A percentile compares a stretch with the other conserved stretches of the same genome.
Conservation (phyloP, 2,888 invertebrate genomes). For the Notodonta ziczac region DNA sequence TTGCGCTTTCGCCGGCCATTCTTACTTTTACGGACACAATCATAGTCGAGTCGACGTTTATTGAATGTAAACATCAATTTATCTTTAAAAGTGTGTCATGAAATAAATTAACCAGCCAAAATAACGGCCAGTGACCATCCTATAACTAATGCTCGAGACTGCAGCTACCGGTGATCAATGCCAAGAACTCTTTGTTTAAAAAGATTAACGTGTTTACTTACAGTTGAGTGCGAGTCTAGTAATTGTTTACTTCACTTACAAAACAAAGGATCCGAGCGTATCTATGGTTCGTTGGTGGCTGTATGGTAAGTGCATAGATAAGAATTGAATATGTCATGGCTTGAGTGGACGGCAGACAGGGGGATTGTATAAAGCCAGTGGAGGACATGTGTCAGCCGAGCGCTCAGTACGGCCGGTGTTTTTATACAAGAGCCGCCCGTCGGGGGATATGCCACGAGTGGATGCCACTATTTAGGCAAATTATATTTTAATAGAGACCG, state of each 20-base stretch:
- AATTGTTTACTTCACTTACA: slow-evolving; percentile 41
- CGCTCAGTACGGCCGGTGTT: slow-evolving; percentile 49
- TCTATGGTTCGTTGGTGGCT: slow-evolving; percentile 21
- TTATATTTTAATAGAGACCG: slow-evolving; percentile 19
- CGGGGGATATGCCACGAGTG: slow-evolving; percentile 33
- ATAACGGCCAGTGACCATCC: slow-evolving; percentile 36
- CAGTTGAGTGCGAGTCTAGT: slow-evolving; percentile 36
- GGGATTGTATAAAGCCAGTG: slow-evolving; percentile 61
- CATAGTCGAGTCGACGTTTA: slow-evolving; percentile 26
- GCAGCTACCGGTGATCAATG: slow-evolving; percentile 38
- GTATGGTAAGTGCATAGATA: slow-evolving; percentile 30
- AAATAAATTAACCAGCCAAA: slow-evolving; percentile 30
- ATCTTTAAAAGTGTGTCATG: slow-evolving; percentile 17
- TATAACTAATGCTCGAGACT: slow-evolving; percentile 16
- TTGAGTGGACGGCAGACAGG: slow-evolving; percentile 44
- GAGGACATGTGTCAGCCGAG: slow-evolving; percentile 67
- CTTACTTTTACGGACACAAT: slow-evolving; percentile 34
- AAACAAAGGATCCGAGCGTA: slow-evolving; percentile 19
- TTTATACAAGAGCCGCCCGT: slow-evolving; percentile 42
- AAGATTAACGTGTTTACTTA: slow-evolving; percentile 43
- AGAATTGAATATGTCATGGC: slow-evolving; percentile 50
- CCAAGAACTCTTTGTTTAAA: slow-evolving; percentile 41
- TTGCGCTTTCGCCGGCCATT: slow-evolving; percentile 50
- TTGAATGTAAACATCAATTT: slow-evolving; percentile 27
- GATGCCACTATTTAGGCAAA: slow-evolving; percentile 34